These are phyloP conservation scores for Ips nitidus DNA, from an alignment of 1,140 invertebrate genomes.

Conservation along the genomic window DNA sequence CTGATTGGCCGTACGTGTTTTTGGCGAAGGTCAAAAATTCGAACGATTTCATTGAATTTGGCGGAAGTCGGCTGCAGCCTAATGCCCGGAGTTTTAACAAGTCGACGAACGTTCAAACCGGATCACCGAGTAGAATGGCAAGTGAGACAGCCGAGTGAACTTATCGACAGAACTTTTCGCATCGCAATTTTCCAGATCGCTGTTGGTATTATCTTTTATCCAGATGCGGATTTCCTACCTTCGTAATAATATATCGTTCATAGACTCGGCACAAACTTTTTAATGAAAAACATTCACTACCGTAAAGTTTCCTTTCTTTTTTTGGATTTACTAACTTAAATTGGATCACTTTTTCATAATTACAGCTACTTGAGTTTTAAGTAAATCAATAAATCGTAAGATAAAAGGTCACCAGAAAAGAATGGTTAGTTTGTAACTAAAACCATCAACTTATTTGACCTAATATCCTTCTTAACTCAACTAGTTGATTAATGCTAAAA, in stretches of 20 bases:
- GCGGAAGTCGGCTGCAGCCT: conserved; percentile 35
- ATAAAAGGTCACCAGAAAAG: no score
- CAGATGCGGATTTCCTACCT: conserved; percentile 28
- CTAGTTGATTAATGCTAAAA: no score
- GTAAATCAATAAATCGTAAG: no score
- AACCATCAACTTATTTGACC: no score
- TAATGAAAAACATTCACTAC: conserved; percentile 3
- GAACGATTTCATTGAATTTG: conserved; percentile 40
- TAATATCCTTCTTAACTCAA: no score
- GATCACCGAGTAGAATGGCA: conserved; percentile 33
- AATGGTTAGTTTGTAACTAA: no score
- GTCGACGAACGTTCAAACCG: conserved; percentile 37
- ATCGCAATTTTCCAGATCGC: conserved; percentile 38
- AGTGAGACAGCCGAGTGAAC: conserved; percentile 29
- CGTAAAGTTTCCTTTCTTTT: no score
- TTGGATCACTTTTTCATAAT: no score
- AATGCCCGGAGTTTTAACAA: conserved; percentile 37
- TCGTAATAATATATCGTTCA: conserved; percentile 16
- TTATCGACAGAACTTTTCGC: conserved; percentile 34
- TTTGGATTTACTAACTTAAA: no score
- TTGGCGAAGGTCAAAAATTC: conserved; percentile 40
- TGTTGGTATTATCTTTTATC: conserved; percentile 39
- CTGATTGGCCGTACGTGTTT: conserved; percentile 39
- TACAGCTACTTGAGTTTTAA: no score
- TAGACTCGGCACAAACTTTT: conserved; percentile 9